Percentiles rank a stretch among this genome's conserved stretches.
These are phyloP conservation scores for Leucophora obtusa DNA, from an alignment of 2,888 invertebrate species.

Conservation along the genomic window DNA sequence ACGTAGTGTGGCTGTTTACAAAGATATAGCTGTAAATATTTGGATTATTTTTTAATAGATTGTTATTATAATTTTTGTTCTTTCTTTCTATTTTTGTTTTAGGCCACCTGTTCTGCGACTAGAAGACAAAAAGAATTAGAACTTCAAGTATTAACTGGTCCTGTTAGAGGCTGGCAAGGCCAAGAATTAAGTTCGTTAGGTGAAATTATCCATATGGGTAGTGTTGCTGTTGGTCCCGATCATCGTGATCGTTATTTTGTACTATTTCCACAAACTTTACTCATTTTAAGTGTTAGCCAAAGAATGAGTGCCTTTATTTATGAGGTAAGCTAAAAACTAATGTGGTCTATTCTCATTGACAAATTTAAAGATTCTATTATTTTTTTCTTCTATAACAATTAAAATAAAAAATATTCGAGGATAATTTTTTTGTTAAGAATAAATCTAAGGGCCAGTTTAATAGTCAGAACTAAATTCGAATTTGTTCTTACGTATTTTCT, in stretches of 20 bases:
- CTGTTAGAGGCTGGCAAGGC: conserved; percentile 97
- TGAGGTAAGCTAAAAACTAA: conserved; percentile 82
- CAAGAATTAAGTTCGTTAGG: conserved; percentile 83
- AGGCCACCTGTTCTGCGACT: conserved; percentile 92
- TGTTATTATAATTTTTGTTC: neutral
- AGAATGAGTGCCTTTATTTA: conserved; percentile 96
- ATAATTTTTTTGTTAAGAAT: no score
- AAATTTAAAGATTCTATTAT: no score
- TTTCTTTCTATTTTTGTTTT: conserved; percentile 59
- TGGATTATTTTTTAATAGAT: neutral
- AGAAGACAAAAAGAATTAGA: conserved; percentile 97
- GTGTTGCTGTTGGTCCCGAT: conserved; percentile 91
- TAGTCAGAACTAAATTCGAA: no score
- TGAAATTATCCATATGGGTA: conserved; percentile 94
- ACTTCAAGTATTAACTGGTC: conserved; percentile 94
- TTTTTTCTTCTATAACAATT: no score
- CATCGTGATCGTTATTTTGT: conserved; percentile 94
- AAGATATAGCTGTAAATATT: conserved; percentile 91
- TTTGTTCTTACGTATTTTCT: no score
- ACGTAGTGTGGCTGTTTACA: conserved; percentile 94
- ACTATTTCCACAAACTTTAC: conserved; percentile 91
- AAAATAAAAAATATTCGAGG: no score
- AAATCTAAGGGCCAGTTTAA: no score
- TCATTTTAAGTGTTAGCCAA: conserved; percentile 94
- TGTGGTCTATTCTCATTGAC: no score